Evolutionary conservation across 1,140 invertebrate species (phyloP).

Genomic region (Meteorus sp.): DNA sequence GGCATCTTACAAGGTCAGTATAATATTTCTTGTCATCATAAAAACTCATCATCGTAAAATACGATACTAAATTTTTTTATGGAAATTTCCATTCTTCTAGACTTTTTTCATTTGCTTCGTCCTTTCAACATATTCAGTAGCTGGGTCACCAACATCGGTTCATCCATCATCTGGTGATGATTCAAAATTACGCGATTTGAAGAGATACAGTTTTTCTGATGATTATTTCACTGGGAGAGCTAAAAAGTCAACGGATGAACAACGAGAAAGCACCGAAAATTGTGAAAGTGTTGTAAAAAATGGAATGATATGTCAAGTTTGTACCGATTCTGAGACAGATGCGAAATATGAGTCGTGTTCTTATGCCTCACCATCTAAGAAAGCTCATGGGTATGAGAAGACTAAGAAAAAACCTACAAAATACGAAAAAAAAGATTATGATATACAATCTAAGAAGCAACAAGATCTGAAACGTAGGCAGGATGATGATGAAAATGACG

Average conservation of each 20-base stretch:
- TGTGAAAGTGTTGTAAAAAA: constrained; percentile 67
- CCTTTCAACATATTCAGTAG: not conserved
- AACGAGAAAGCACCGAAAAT: constrained; percentile 36
- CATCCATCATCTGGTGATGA: not conserved
- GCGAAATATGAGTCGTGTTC: constrained; percentile 75
- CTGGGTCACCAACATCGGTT: not conserved
- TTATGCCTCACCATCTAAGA: constrained; percentile 66
- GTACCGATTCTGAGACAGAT: constrained; percentile 69
- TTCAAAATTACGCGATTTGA: constrained; percentile 5
- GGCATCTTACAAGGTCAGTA: constrained; percentile 39
- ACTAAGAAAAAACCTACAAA: constrained; percentile 24
- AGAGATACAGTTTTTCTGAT: constrained; percentile 42
- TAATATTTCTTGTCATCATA: not conserved
- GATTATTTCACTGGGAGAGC: constrained; percentile 38
- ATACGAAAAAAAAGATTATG: constrained; percentile 36
- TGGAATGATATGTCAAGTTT: constrained; percentile 71
- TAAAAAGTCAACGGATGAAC: not conserved
- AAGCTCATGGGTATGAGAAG: constrained; percentile 64
- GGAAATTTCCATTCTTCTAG: not conserved
- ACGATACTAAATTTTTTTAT: too few species aligned
- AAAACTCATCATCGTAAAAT: too few species aligned
- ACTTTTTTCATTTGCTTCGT: not conserved
- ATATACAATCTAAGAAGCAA: not conserved
- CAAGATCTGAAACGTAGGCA: constrained; percentile 32
- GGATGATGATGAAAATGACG: constrained; percentile 31